These are phyloP conservation scores for Lapara coniferarum DNA, from an alignment of 2,888 invertebrate genomes.

Conservation along the genomic window DNA sequence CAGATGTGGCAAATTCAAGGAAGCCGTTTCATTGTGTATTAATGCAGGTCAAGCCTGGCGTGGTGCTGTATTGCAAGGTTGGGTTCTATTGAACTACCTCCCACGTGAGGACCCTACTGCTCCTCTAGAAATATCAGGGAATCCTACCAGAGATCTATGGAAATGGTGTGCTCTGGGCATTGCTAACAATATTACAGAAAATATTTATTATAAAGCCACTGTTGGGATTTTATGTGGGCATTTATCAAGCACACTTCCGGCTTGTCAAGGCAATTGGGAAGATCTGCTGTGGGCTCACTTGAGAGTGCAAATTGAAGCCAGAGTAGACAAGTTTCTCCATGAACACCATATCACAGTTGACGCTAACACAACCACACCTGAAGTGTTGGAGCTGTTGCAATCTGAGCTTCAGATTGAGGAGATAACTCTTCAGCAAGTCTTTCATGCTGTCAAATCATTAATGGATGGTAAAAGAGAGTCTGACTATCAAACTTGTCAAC, in stretches of 20 bases:
- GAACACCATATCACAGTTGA: constrained; percentile 76
- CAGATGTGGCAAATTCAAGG: constrained; percentile 92
- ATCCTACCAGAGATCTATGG: constrained; percentile 91
- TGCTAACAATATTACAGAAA: constrained; percentile 81
- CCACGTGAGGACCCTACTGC: constrained; percentile 84
- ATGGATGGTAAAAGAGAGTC: constrained; percentile 84
- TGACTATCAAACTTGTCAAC: constrained; percentile 91
- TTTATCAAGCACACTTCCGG: constrained; percentile 88
- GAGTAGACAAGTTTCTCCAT: constrained; percentile 87
- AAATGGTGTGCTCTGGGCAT: constrained; percentile 88
- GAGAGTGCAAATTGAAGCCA: constrained; percentile 90
- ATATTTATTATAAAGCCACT: constrained; percentile 85
- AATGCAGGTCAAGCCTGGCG: constrained; percentile 96
- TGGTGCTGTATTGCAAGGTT: constrained; percentile 95
- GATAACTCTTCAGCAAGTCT: constrained; percentile 70
- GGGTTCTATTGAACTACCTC: constrained; percentile 94
- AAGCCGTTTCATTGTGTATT: constrained; percentile 92
- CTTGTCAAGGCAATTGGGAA: constrained; percentile 92
- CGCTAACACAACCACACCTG: constrained; percentile 69
- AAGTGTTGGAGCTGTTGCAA: constrained; percentile 72
- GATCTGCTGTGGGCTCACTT: constrained; percentile 96
- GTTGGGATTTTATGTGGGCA: constrained; percentile 93
- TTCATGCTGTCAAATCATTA: constrained; percentile 72
- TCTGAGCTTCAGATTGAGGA: constrained; percentile 68
- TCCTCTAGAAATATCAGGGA: constrained; percentile 89